phyloP scores from a whole-genome alignment of 2,797 vertebrate species.

The Todus mexicanus region DNA sequence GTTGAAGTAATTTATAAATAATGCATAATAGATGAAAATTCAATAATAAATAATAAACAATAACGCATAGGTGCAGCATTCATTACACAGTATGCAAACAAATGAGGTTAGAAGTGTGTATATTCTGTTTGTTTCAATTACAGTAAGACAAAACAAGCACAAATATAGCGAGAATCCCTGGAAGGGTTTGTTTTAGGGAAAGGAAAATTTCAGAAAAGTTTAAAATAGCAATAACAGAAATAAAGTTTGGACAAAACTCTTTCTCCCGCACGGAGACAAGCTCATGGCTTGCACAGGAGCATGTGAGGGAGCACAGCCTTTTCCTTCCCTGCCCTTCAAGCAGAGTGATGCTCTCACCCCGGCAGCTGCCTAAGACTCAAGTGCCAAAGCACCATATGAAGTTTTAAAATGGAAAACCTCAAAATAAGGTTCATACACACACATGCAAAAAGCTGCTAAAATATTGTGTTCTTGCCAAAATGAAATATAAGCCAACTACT shows the following conservation, averaged over 20 bases:
- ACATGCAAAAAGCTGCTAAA: neutral
- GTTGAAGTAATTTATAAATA: neutral
- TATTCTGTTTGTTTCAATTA: constrained; percentile 33
- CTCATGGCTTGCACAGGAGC: neutral
- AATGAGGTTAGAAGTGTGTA: neutral
- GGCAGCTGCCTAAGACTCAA: neutral
- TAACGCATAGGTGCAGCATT: neutral
- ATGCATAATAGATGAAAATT: neutral
- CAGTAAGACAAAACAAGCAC: constrained; percentile 22
- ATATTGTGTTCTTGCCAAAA: neutral
- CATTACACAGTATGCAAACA: neutral
- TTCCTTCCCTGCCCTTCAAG: neutral
- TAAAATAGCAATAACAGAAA: constrained; percentile 12
- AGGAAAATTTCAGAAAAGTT: neutral
- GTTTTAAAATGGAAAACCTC: neutral
- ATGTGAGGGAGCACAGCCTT: neutral
- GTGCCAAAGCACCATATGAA: neutral
- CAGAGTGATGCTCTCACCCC: neutral
- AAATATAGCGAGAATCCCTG: neutral
- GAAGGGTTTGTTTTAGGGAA: neutral
- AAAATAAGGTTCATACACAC: neutral
- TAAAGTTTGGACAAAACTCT: neutral
- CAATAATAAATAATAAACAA: neutral
- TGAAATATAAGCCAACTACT: neutral
- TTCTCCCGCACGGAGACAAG: neutral